Evolutionary conservation across 2,113 vertebrate species (phyloP).

Genomic region (Dipodomys stephensi): DNA sequence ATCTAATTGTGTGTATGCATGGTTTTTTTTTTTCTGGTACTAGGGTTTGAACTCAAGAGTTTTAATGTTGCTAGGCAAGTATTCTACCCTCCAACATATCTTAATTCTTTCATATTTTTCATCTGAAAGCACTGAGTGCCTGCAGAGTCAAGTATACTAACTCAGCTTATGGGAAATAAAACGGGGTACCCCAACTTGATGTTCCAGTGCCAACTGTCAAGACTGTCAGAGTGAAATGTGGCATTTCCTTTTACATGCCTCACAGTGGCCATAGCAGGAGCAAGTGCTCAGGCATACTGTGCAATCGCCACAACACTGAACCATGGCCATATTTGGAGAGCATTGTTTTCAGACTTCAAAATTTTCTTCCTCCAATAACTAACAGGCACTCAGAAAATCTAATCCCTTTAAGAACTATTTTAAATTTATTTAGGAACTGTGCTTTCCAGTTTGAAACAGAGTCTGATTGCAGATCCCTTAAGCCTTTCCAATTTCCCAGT

Average conservation of each 20-base stretch:
- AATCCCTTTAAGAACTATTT: neutral
- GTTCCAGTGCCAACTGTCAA: neutral
- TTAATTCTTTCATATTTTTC: constrained; percentile 43
- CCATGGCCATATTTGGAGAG: neutral
- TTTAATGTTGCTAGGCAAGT: no score
- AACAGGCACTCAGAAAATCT: constrained; percentile 5
- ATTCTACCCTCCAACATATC: no score
- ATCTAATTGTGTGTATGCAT: neutral
- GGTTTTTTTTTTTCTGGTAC: no score
- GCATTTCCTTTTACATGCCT: constrained; percentile 1
- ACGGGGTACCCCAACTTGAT: neutral
- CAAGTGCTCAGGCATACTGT: neutral
- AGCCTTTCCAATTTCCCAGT: neutral
- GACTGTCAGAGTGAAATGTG: neutral
- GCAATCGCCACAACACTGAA: constrained; percentile 4
- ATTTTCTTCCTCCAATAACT: neutral
- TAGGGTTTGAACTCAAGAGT: no score
- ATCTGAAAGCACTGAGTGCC: neutral
- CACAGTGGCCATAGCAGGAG: neutral
- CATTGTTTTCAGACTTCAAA: neutral
- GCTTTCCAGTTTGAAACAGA: neutral
- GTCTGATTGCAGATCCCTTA: neutral
- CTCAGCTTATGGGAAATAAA: neutral
- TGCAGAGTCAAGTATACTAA: neutral
- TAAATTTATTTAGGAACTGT: constrained; percentile 28